A percentile compares a stretch with the other conserved stretches of the same genome.
These are phyloP conservation scores for Drosophila pseudoobscura DNA, from an alignment of 1,140 invertebrate genomes.

Conservation along the genomic window DNA sequence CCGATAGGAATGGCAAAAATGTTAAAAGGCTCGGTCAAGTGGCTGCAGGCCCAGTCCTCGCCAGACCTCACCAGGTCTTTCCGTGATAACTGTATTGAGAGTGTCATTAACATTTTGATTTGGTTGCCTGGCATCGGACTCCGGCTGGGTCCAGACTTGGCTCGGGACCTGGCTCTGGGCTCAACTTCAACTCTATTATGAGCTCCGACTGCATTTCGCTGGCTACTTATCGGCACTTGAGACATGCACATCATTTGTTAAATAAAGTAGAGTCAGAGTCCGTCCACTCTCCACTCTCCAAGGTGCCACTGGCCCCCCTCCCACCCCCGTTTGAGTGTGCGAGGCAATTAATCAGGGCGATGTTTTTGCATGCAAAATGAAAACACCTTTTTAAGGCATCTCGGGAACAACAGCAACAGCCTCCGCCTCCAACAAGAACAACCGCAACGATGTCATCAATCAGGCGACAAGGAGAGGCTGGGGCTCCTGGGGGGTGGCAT, in stretches of 20 bases:
- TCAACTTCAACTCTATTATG: conserved; percentile 61
- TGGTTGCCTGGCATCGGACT: conserved; percentile 43
- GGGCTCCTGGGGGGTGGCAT: conserved; percentile 5
- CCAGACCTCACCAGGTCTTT: neutral
- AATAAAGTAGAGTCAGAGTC: conserved; percentile 51
- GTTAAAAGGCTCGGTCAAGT: conserved; percentile 74
- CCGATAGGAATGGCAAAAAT: conserved; percentile 60
- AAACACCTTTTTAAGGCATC: conserved; percentile 69
- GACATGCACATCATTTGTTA: conserved; percentile 80
- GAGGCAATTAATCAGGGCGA: conserved; percentile 73
- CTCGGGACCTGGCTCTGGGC: neutral
- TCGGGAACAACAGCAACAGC: conserved; percentile 4
- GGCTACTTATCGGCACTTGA: conserved; percentile 60
- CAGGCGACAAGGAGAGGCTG: conserved; percentile 46
- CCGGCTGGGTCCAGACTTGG: too few relatives aligned
- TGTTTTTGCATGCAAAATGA: conserved; percentile 74
- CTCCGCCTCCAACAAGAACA: conserved; percentile 37
- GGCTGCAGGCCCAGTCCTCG: conserved; percentile 9
- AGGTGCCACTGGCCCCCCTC: conserved; percentile 5
- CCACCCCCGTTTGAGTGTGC: conserved; percentile 32
- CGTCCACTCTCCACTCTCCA: conserved; percentile 1
- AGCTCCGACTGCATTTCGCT: conserved; percentile 34
- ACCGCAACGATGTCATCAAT: conserved; percentile 66
- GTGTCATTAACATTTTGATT: conserved; percentile 83
- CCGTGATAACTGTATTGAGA: conserved; percentile 81